Base-by-base conservation (phyloP, 2,113 vertebrate genomes). In the Cygnus buccinator region DNA sequence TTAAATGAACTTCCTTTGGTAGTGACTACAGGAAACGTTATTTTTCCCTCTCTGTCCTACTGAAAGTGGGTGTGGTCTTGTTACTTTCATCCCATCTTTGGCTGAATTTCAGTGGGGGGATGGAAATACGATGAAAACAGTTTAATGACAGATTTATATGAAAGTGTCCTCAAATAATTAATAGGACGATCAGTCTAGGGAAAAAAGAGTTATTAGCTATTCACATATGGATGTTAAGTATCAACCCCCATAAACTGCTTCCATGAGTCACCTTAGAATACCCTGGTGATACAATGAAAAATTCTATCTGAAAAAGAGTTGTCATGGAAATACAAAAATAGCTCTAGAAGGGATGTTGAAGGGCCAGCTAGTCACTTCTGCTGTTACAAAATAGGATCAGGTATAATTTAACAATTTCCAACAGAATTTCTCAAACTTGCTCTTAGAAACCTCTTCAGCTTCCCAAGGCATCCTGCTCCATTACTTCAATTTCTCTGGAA, bases 321-420 rank as follows among this genome's bases (percentile, higher is more conserved):
- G 93, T 66, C 95, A 96, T 91, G 86, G 95, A 94, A 96, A 96
- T 73, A 77, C 50, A 96, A 97, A 92, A 96, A 95, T 93, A 97
- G 89, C 80, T 81, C 70, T 92, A 52, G 37, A 95, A 89, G 89
- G 84, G 94, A 96, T 94, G 80, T 92, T 91, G 94, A 74, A 92
- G 89, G 73, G 57, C 65, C 83, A 87, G 57, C 14, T 89, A 97
- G 91, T 92, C 93, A 66, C 73, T 94, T 95, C 77, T 84, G 59
- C 48, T 57, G n/a, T 75, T 92, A 79, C 37, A 78, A 94, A 94
- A 92, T 89, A 96, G 90, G 61, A 94, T 91, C 89, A 87, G 77
- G 68, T 84, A 92, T 89, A 91, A 87, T 95, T 84, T 95, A 92
- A 95, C 91, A 43, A 61, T 95, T 95, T 96, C 93, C 10, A 20